Percentiles rank a stretch among this genome's conserved stretches.
Evolutionary conservation across 2,888 invertebrate genomes (phyloP).

Genomic region (Drosophila gaucha): DNA sequence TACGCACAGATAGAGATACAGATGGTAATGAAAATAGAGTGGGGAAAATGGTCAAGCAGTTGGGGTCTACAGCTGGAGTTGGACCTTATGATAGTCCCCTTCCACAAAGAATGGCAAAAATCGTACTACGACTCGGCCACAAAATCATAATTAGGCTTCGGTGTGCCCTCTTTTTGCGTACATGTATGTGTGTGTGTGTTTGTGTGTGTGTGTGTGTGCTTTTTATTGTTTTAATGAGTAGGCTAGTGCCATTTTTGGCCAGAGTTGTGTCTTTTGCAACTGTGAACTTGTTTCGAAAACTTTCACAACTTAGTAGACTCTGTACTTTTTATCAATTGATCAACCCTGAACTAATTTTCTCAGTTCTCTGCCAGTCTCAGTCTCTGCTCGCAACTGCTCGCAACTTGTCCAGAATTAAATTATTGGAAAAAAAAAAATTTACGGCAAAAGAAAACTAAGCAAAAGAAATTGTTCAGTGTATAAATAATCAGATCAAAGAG

Average conservation of each 20-base stretch:
- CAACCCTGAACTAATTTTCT: background rate
- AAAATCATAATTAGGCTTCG: conserved; percentile 76
- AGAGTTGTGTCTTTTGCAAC: background rate
- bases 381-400: no score
- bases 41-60: conserved; percentile 16
- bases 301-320: background rate
- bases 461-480: no score
- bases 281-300: background rate
- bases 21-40: conserved; percentile 44
- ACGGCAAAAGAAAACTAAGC: no score
- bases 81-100: conserved; percentile 9
- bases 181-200: conserved; percentile 3
- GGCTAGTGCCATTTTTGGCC: conserved; percentile 61
- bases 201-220: conserved; percentile 42
- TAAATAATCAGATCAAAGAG: no score
- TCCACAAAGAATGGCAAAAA: conserved; percentile 12
- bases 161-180: conserved; percentile 12
- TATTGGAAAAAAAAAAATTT: no score
- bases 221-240: conserved; percentile 80
- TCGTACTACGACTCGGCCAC: conserved; percentile 52
- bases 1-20: conserved; percentile 73
- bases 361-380: background rate
- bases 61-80: conserved; percentile 8
- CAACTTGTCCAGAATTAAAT: no score
- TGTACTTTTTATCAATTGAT: background rate